phyloP scores from a whole-genome alignment of 2,888 invertebrate species.

The Gymnocheta viridis region DNA sequence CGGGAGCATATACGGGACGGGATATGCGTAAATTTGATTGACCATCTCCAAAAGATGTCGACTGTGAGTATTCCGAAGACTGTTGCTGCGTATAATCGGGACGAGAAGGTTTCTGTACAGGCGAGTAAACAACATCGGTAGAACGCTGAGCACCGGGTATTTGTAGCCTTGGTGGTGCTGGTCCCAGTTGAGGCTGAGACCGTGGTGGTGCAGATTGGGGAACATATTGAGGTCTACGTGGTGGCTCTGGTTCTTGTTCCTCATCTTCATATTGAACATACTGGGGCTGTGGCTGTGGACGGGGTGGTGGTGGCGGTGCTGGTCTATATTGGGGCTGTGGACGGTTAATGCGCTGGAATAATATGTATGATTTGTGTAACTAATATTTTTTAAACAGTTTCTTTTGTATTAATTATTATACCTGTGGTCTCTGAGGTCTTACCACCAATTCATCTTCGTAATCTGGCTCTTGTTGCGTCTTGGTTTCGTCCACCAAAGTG shows the following conservation, averaged over 20 bases:
- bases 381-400: slow-evolving; percentile 13
- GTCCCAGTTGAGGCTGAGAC: slow-evolving; percentile 68
- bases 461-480: slow-evolving; percentile 80
- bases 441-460: slow-evolving; percentile 80
- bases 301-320: slow-evolving; percentile 71
- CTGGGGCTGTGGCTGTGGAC: slow-evolving; percentile 77
- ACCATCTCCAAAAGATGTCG: slow-evolving; percentile 77
- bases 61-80: slow-evolving; percentile 59
- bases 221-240: slow-evolving; percentile 77
- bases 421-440: slow-evolving; percentile 78
- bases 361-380: neutral
- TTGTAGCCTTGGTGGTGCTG: slow-evolving; percentile 78
- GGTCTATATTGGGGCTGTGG: slow-evolving; percentile 75
- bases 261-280: slow-evolving; percentile 80
- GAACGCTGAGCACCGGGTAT: slow-evolving; percentile 79
- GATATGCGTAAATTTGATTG: slow-evolving; percentile 79
- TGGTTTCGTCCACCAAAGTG: slow-evolving; percentile 84
- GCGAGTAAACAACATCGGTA: slow-evolving; percentile 81
- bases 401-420: slow-evolving; percentile 59
- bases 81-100: slow-evolving; percentile 80
- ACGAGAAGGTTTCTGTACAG: slow-evolving; percentile 79
- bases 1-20: slow-evolving; percentile 79
- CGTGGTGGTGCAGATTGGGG: slow-evolving; percentile 71
- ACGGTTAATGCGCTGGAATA: slow-evolving; percentile 73
- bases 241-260: slow-evolving; percentile 76